Evolutionary conservation across 2,113 vertebrate genomes (phyloP).

Genomic region (Peromyscus leucopus): DNA sequence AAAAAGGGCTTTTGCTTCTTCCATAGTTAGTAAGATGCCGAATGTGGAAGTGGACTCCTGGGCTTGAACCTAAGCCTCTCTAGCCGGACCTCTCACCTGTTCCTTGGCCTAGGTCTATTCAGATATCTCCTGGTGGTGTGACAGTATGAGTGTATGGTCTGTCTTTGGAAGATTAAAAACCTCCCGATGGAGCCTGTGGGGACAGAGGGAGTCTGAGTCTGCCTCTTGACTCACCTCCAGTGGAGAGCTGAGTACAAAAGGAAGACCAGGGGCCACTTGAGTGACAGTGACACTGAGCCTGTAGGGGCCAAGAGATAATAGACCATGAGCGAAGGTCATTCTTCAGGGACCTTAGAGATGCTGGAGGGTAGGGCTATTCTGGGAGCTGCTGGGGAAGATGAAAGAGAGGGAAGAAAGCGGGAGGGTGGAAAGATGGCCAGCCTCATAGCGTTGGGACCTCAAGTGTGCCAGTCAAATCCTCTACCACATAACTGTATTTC

Average conservation of each 20-base stretch:
- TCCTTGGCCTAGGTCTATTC: background rate
- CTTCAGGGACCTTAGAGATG: background rate
- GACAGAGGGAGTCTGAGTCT: too few relatives aligned
- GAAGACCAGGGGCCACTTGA: too few relatives aligned
- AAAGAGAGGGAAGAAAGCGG: background rate
- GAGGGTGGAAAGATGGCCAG: too few relatives aligned
- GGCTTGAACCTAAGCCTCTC: too few relatives aligned
- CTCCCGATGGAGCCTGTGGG: background rate
- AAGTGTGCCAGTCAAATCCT: background rate
- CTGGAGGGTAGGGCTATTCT: background rate
- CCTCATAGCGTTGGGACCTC: background rate
- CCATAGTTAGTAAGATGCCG: background rate
- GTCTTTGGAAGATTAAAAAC: background rate
- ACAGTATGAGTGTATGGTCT: background rate
- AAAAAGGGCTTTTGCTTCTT: background rate
- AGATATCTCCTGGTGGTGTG: background rate
- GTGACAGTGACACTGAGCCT: background rate
- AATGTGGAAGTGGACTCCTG: fast-evolving
- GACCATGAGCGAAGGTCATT: background rate
- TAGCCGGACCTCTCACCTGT: background rate
- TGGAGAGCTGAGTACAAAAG: background rate
- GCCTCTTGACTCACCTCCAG: background rate
- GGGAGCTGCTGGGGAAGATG: background rate
- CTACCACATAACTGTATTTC: background rate
- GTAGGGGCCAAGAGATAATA: background rate